A percentile compares a stretch with the other conserved stretches of the same genome.
These are phyloP conservation scores for Polymixis lichenea DNA, from an alignment of 2,888 invertebrate species.

Conservation along the genomic window DNA sequence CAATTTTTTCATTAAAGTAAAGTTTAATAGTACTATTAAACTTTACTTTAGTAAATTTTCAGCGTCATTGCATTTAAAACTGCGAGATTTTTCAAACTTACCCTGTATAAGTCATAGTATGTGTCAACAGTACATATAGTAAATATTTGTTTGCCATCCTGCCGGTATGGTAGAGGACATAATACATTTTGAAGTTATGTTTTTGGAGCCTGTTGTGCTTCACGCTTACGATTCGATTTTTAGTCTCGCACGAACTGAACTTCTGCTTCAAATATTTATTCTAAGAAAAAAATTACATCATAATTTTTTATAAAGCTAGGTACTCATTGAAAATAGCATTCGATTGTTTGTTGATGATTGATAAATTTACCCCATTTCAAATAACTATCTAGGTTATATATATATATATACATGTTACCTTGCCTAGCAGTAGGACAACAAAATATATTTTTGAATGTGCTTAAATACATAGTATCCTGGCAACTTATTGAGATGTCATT, in stretches of 20 bases:
- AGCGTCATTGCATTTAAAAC: neutral
- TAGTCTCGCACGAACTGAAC: no score
- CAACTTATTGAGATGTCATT: slow-evolving; percentile 7
- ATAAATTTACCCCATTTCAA: neutral
- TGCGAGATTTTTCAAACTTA: neutral
- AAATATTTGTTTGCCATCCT: neutral
- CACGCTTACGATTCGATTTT: neutral
- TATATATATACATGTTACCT: neutral
- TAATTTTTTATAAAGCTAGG: neutral
- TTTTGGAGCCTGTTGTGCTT: neutral
- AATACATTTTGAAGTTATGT: neutral
- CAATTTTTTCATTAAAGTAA: no score
- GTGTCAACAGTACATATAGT: neutral
- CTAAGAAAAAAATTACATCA: neutral
- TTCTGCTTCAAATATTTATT: neutral
- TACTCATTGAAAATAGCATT: no score
- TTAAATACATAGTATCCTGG: neutral
- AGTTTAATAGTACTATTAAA: no score
- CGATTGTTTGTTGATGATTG: neutral
- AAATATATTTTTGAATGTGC: neutral
- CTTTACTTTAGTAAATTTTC: no score
- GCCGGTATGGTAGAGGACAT: neutral
- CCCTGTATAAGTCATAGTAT: neutral
- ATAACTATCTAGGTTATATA: neutral
- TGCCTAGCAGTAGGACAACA: neutral